phyloP scores from a whole-genome alignment of 2,113 vertebrate species.

The Ameiurus melas region DNA sequence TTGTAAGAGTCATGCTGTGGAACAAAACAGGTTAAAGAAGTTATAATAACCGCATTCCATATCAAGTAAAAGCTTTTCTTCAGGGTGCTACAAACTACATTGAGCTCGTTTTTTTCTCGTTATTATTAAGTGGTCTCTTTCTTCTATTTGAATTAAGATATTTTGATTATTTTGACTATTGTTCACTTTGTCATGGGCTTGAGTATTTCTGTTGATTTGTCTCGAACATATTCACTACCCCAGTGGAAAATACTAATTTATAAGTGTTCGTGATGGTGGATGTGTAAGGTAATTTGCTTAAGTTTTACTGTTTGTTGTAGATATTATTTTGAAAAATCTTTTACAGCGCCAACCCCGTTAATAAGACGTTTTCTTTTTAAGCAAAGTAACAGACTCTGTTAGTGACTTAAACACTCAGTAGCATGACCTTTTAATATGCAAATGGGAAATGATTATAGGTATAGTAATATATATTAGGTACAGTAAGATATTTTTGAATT shows the following conservation, averaged over 20 bases:
- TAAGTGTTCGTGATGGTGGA: not conserved
- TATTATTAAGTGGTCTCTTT: not conserved
- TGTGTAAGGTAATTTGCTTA: not conserved
- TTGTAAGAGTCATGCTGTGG: not conserved
- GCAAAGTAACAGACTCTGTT: not conserved
- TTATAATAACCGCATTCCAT: not conserved
- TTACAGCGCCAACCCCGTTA: not conserved
- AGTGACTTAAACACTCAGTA: conserved; percentile 47
- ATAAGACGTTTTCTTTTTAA: conserved; percentile 44
- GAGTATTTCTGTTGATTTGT: not conserved
- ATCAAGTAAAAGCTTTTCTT: not conserved
- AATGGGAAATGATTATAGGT: conserved; percentile 31
- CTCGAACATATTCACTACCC: not conserved
- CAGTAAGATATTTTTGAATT: conserved; percentile 33
- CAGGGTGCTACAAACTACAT: not conserved
- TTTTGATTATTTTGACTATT: not conserved
- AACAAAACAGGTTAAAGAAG: not conserved
- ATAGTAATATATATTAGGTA: conserved; percentile 8
- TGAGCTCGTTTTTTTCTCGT: not conserved
- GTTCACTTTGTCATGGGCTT: not conserved
- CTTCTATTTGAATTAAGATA: not conserved
- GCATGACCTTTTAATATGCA: conserved; percentile 62
- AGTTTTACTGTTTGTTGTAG: not conserved
- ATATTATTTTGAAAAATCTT: not conserved
- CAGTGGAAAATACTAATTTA: not conserved